These are phyloP conservation scores for Liasis olivaceus DNA, from an alignment of 2,797 vertebrate genomes.

Conservation along the genomic window DNA sequence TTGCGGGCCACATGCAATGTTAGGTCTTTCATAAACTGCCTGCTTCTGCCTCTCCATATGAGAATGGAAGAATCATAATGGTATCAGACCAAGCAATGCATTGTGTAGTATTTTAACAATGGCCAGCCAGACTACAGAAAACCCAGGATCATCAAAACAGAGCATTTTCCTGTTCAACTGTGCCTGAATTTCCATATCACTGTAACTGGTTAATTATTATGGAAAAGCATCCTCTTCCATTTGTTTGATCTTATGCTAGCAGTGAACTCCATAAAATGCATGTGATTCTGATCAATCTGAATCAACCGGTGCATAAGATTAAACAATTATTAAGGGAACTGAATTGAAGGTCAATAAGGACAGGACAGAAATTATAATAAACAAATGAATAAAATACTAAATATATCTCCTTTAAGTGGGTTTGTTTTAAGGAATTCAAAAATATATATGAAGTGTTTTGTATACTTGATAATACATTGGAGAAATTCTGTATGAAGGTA, in stretches of 20 bases:
- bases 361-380: neutral
- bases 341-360: neutral
- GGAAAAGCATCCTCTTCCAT: neutral
- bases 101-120: neutral
- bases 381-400: neutral
- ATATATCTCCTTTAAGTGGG: neutral
- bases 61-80: neutral
- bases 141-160: neutral
- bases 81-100: neutral
- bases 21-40: neutral
- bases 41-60: neutral
- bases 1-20: neutral
- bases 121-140: neutral
- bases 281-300: neutral
- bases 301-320: neutral
- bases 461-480: neutral
- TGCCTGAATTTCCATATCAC: neutral
- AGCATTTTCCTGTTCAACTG: neutral
- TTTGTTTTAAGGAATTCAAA: neutral
- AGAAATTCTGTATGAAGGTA: neutral
- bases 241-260: neutral
- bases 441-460: neutral
- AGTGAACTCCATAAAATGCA: neutral
- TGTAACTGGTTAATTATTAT: neutral
- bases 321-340: neutral